Evolutionary conservation across 2,888 invertebrate species (phyloP), one percentile per base, ranked within the genome.

Genomic region (Poecilobothrus nobilitatus): DNA sequence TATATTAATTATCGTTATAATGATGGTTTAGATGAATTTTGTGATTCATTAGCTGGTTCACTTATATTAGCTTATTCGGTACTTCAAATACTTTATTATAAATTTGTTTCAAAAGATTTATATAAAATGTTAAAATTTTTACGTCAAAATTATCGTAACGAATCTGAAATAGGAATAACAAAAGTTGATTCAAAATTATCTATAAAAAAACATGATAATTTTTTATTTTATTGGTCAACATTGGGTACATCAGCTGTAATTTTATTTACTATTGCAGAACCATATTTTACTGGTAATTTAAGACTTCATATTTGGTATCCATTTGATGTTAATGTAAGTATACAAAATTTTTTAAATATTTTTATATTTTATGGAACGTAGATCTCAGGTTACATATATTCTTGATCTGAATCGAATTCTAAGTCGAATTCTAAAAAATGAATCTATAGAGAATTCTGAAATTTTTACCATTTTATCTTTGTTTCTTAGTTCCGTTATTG

Each of bases 241-340:
- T 73, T 73, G 27, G 78, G 79, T 22, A 37, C 76, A n/a, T 0
- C 37, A 12, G 78, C 77, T 7, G 77, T 76, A 0, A 68, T 73
- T n/a, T 73, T 73, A 37, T 80, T 78, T 76, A 76, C 76, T 1
- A 65, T 73, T 1, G 65, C 76, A 21, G 53, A 53, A 18, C 80
- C 78, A 7, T 70, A 79, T 53, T 73, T 73, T 5, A 73, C 76
- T 44, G 70, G 74, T 10, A 76, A 76, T 68, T 72, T 80, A 21
- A 80, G 80, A 0, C 67, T 80, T 44, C 68, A 73, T 64, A 77
- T 78, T 68, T 79, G 78, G 77, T 80, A 80, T 76, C 80, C 80
- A 8, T 75, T 80, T 27, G 76, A 80, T 71, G 76, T 75, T 68
- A 76, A 74, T 37, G 78, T 77, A 70, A 67, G 69, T n/a, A 22